These are phyloP conservation scores for Sisyra terminalis DNA, from an alignment of 2,888 invertebrate genomes.

Conservation along the genomic window DNA sequence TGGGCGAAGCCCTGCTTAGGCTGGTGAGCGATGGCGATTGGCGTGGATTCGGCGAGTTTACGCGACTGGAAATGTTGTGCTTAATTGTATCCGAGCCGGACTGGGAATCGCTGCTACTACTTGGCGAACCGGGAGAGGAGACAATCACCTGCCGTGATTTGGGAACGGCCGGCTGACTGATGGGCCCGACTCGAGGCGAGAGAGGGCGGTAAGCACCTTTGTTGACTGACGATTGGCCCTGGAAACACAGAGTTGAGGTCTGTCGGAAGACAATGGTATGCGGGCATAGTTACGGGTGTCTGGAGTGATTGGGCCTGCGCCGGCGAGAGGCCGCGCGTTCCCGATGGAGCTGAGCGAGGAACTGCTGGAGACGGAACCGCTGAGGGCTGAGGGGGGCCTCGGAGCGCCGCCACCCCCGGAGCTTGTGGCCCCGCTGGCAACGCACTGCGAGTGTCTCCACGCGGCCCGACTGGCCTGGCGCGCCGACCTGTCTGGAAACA, in stretches of 20 bases:
- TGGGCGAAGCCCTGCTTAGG: conserved; percentile 14
- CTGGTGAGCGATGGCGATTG: conserved; percentile 27
- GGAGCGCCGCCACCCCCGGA: conserved; percentile 13
- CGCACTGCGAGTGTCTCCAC: conserved; percentile 75
- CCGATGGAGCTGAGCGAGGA: conserved; percentile 47
- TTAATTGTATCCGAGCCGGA: conserved; percentile 64
- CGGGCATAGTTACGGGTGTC: conserved; percentile 39
- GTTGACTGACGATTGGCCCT: conserved; percentile 58
- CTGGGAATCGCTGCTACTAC: conserved; percentile 69
- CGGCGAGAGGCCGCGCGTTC: conserved; percentile 38
- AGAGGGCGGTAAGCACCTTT: conserved; percentile 55
- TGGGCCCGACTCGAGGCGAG: conserved; percentile 46
- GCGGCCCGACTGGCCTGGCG: conserved; percentile 73
- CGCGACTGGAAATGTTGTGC: conserved; percentile 32
- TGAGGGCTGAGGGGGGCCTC: conserved; percentile 66
- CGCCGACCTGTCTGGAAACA: conserved; percentile 74
- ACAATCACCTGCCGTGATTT: conserved; percentile 40
- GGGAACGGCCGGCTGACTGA: conserved; percentile 30
- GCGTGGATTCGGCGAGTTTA: conserved; percentile 21
- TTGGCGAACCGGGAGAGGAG: conserved; percentile 72
- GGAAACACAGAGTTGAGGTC: conserved; percentile 7
- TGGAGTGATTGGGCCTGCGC: conserved; percentile 49
- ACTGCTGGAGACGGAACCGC: conserved; percentile 54
- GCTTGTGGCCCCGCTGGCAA: conserved; percentile 48
- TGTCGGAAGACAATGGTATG: background rate